Evolutionary conservation across 2,113 vertebrate genomes (phyloP), one percentile per base, ranked within the genome.

Genomic region (Heterotis niloticus): DNA sequence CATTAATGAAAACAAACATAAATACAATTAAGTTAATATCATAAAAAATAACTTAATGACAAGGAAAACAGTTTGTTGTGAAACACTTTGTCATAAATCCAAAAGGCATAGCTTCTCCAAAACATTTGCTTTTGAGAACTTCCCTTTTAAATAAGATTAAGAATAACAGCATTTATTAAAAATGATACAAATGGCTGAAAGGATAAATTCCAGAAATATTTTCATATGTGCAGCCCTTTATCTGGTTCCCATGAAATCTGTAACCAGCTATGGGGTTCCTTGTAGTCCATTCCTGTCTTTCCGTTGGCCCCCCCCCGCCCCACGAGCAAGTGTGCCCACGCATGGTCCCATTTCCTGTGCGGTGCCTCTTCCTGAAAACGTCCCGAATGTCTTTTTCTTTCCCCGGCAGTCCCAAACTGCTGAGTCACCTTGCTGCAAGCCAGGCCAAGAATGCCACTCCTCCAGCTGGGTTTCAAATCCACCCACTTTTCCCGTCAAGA

Each of bases 11-110:
- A 87, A 88, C 87, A 83, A 87, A 88, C 87, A 92, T 90, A 92
- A 91, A 91, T 92, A 91, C 78, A 88, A 81, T 89, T 90, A 89
- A 90, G 85, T 92, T 88, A 89, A 82, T 78, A 81, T 56, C 56
- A 75, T 57, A 66, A 59, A 76, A 79, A 78, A 65, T 75, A 44
- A 75, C 68, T 80, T 67, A 79, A n/a, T n/a, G 72, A 81, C 82
- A 28, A 64, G 80, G 74, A 85, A 76, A 83, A 52, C 83, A 67
- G 59, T 85, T 82, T 75, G 54, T 81, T 80, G 79, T 78, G 83
- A 74, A 66, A 84, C 74, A 24, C 11, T 82, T 85, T 85, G 80
- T 77, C 64, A 64, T 44, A 82, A 84, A 59, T 59, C 16, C 56
- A 60, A 73, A 78, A 71, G 26, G 17, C 16, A 56, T 65, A 51